phyloP scores from a whole-genome alignment of 1,140 invertebrate species.

The Lepeophtheirus salmonis region DNA sequence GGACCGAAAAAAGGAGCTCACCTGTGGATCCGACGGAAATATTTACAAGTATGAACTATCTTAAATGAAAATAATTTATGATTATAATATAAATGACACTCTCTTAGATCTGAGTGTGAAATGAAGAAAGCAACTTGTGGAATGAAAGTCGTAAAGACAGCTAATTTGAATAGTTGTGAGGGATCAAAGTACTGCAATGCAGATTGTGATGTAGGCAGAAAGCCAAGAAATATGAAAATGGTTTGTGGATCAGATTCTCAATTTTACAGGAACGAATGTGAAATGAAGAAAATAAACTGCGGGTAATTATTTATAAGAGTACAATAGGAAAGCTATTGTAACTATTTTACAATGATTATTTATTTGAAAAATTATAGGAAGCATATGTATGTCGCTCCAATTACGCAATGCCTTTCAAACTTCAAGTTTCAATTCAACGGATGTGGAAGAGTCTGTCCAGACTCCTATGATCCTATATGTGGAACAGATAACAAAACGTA shows the following conservation, averaged over 20 bases:
- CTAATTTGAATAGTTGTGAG: conserved; percentile 53
- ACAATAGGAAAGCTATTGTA: too few relatives aligned
- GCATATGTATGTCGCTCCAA: conserved; percentile 65
- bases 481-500: conserved; percentile 72
- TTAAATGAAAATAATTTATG: background rate
- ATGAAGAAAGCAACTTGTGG: conserved; percentile 62
- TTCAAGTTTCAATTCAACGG: conserved; percentile 60
- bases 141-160: conserved; percentile 55
- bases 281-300: conserved; percentile 77
- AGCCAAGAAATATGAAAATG: conserved; percentile 43
- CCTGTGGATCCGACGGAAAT: conserved; percentile 73
- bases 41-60: conserved; percentile 49
- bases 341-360: too few relatives aligned
- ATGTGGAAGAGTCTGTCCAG: conserved; percentile 62
- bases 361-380: conserved; percentile 37
- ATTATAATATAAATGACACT: conserved; percentile 16
- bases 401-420: conserved; percentile 47
- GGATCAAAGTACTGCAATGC: conserved; percentile 59
- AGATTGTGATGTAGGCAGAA: too few relatives aligned
- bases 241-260: conserved; percentile 80
- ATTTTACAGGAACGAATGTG: conserved; percentile 75
- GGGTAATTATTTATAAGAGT: conserved; percentile 37
- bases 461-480: conserved; percentile 69
- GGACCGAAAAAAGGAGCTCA: conserved; percentile 39
- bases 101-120: conserved; percentile 58